phyloP scores from a whole-genome alignment of 2,888 invertebrate genomes.

The Chloroclysta siterata region DNA sequence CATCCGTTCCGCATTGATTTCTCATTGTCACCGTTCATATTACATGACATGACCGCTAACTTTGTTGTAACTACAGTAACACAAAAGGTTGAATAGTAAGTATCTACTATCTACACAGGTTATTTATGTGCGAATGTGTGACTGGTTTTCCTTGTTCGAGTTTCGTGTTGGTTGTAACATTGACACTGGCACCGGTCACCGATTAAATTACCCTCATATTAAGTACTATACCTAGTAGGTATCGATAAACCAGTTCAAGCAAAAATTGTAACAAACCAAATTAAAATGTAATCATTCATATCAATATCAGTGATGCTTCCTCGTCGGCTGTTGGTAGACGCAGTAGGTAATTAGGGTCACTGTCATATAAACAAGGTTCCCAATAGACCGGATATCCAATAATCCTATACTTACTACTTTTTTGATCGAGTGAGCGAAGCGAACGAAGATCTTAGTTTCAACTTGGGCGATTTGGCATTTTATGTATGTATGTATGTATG shows the following conservation, averaged over 20 bases:
- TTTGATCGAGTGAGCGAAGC: no score
- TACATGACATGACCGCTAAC: not conserved
- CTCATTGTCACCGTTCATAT: constrained; percentile 9
- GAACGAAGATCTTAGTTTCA: no score
- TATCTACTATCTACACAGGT: no score
- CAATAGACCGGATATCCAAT: not conserved
- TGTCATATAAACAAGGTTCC: not conserved
- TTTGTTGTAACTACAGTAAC: not conserved
- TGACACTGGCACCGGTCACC: constrained; percentile 59
- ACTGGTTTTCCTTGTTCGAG: constrained; percentile 68
- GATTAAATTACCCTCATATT: constrained; percentile 16
- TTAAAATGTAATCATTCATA: not conserved
- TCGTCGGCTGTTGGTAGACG: not conserved
- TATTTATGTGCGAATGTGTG: constrained; percentile 2
- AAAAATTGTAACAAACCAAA: constrained; percentile 2
- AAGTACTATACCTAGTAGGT: no score
- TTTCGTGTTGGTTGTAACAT: constrained; percentile 55
- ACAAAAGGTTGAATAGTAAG: not conserved
- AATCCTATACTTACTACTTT: not conserved
- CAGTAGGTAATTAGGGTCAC: not conserved
- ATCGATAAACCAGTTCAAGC: constrained; percentile 12
- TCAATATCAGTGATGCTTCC: not conserved
- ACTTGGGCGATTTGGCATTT: no score
- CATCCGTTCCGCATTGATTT: constrained; percentile 16
- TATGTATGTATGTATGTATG: no score